A percentile compares a stretch with the other conserved stretches of the same genome.
Conservation (phyloP, 2,888 invertebrate species). For the Cantharis nigra region DNA sequence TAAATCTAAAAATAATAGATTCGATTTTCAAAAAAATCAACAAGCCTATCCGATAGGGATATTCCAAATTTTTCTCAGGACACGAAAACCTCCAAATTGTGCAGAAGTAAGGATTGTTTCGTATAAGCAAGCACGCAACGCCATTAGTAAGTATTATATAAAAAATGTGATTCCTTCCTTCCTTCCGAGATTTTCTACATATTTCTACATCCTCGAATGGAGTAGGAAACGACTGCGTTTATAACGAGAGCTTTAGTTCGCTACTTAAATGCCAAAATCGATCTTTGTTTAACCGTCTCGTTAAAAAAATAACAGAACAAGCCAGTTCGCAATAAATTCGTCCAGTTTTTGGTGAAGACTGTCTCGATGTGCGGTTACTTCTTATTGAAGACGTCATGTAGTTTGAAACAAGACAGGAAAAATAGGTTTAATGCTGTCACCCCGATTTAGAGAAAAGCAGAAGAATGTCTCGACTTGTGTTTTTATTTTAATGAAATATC, state of each 20-base stretch:
- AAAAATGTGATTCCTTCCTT: neutral
- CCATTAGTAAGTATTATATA: constrained; percentile 1
- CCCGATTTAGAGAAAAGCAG: neutral
- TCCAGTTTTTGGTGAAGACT: constrained; percentile 18
- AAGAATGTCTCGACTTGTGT: constrained; percentile 5
- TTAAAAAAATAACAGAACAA: neutral
- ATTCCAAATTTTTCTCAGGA: neutral
- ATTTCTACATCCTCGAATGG: neutral
- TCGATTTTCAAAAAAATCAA: constrained; percentile 21
- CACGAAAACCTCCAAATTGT: neutral
- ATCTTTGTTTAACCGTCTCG: neutral
- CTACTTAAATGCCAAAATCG: neutral
- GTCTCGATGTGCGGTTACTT: constrained; percentile 14
- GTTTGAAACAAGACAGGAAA: constrained; percentile 14
- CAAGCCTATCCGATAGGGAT: constrained; percentile 2
- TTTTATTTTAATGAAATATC: constrained; percentile 9
- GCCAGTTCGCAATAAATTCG: constrained; percentile 7
- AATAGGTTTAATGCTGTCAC: constrained; percentile 21
- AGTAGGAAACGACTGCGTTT: neutral
- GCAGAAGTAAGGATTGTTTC: neutral
- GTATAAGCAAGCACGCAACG: constrained; percentile 6
- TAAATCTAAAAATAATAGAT: constrained; percentile 30
- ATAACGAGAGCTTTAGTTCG: neutral
- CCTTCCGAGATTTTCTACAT: neutral
- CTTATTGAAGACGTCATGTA: constrained; percentile 16